phyloP scores from a whole-genome alignment of 2,797 vertebrate genomes.

The Acipenser transmontanus region DNA sequence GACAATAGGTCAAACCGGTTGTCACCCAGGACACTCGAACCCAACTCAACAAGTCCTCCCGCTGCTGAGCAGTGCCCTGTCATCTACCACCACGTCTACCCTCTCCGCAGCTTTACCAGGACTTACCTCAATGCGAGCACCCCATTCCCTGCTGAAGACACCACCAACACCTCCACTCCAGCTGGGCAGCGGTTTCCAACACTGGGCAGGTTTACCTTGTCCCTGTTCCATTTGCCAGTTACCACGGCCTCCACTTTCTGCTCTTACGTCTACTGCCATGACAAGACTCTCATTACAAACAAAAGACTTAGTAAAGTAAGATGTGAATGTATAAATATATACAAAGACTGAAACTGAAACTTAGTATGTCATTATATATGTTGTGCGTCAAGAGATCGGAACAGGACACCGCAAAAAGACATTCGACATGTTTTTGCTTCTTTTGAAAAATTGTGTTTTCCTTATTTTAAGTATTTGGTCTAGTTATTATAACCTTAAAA shows the following conservation, averaged over 20 bases:
- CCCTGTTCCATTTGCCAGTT: slow-evolving; percentile 94
- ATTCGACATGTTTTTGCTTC: slow-evolving; percentile 47
- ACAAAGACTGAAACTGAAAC: neutral
- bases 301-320: slow-evolving; percentile 84
- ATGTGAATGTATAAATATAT: neutral
- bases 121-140: slow-evolving; percentile 75
- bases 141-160: slow-evolving; percentile 83
- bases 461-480: slow-evolving; percentile 66
- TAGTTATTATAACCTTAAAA: slow-evolving; percentile 42
- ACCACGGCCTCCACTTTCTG: slow-evolving; percentile 79
- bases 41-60: slow-evolving; percentile 82
- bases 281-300: slow-evolving; percentile 77
- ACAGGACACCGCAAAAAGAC: slow-evolving; percentile 46
- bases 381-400: slow-evolving; percentile 18
- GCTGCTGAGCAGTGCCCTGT: slow-evolving; percentile 73
- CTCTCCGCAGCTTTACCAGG: slow-evolving; percentile 74
- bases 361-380: slow-evolving; percentile 17
- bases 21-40: slow-evolving; percentile 58
- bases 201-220: slow-evolving; percentile 92
- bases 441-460: slow-evolving; percentile 46
- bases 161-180: slow-evolving; percentile 71
- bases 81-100: slow-evolving; percentile 69
- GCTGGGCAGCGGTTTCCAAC: slow-evolving; percentile 83
- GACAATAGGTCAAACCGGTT: slow-evolving; percentile 66
- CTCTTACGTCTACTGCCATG: slow-evolving; percentile 64